Conservation (phyloP, 2,888 invertebrate species). For the Ellobium chinense region DNA sequence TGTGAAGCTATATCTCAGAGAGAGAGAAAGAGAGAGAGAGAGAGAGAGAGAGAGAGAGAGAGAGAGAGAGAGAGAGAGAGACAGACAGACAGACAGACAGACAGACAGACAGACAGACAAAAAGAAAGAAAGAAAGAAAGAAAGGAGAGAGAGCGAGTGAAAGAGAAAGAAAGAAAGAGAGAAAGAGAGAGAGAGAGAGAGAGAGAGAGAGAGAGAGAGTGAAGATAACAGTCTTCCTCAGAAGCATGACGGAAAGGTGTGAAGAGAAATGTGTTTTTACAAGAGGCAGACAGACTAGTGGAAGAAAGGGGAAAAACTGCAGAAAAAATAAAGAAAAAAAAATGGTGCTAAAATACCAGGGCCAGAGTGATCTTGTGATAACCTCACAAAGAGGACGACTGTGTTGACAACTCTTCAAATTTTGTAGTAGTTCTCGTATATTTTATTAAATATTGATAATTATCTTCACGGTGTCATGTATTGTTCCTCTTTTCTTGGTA, state of each 20-base stretch:
- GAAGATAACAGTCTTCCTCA: background rate
- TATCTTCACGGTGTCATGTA: too few relatives aligned
- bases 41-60: too few relatives aligned
- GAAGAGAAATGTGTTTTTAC: background rate
- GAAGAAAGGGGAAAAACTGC: background rate
- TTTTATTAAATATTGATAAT: too few relatives aligned
- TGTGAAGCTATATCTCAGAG: too few relatives aligned
- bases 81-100: background rate
- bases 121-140: background rate
- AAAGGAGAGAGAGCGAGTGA: background rate
- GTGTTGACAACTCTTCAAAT: background rate
- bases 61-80: constrained; percentile 7
- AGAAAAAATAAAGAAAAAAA: background rate
- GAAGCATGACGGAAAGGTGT: background rate
- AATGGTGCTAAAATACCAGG: background rate
- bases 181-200: background rate
- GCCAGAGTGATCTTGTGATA: background rate
- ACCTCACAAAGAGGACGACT: background rate
- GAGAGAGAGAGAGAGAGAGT: background rate
- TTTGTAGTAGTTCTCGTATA: background rate
- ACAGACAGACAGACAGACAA: background rate
- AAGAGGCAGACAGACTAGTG: background rate
- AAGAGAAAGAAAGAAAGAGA: background rate
- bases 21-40: too few relatives aligned
- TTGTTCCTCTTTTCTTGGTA: too few relatives aligned